phyloP scores from a whole-genome alignment of 1,140 invertebrate genomes.

The Drosophila kikkawai region DNA sequence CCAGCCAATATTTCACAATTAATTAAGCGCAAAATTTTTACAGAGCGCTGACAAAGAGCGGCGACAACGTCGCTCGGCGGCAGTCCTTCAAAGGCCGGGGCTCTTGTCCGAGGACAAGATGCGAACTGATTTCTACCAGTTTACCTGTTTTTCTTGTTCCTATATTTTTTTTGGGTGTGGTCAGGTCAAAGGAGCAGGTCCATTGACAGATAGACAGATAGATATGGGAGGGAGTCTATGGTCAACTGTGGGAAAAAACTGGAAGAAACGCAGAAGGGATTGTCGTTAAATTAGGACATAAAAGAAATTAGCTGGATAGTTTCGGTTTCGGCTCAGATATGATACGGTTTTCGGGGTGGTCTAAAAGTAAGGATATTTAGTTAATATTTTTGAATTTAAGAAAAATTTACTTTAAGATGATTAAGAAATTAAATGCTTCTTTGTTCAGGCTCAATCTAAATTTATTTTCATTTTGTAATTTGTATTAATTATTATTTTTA shows the following conservation, averaged over 20 bases:
- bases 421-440: not conserved
- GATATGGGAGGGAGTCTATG: not conserved
- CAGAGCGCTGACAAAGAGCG: slow-evolving; percentile 35
- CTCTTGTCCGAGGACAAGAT: slow-evolving; percentile 38
- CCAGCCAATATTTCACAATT: slow-evolving; percentile 75
- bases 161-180: slow-evolving; percentile 49
- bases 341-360: slow-evolving; percentile 58
- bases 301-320: slow-evolving; percentile 65
- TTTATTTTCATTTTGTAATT: slow-evolving; percentile 3
- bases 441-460: slow-evolving; percentile 3
- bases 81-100: slow-evolving; percentile 42
- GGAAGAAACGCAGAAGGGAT: slow-evolving; percentile 10
- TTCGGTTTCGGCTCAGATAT: slow-evolving; percentile 43
- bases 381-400: not conserved
- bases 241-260: slow-evolving; percentile 65
- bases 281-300: slow-evolving; percentile 72
- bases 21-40: slow-evolving; percentile 80
- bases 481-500: not conserved
- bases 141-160: slow-evolving; percentile 31
- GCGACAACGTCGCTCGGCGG: slow-evolving; percentile 36
- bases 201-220: slow-evolving; percentile 63
- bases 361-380: not conserved
- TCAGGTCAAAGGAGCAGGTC: slow-evolving; percentile 55
- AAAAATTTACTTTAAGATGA: too few species aligned
- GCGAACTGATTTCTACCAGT: slow-evolving; percentile 36